A percentile compares a stretch with the other conserved stretches of the same genome.
These are phyloP conservation scores for Potamarius usumacintae DNA, from an alignment of 2,113 vertebrate genomes.

Conservation along the genomic window DNA sequence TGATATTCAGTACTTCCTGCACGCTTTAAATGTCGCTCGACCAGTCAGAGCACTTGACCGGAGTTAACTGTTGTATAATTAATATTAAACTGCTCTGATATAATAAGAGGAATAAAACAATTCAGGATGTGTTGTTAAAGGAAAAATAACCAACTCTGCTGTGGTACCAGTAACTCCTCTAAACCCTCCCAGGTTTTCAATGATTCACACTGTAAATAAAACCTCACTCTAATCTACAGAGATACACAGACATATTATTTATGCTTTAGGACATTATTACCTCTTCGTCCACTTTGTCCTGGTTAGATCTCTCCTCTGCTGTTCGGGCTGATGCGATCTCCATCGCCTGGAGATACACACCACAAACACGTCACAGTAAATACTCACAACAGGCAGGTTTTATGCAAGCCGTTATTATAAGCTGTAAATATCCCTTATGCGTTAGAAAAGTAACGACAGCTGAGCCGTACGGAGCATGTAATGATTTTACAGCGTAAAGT, in stretches of 20 bases:
- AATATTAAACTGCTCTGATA: too few relatives aligned
- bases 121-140: background rate
- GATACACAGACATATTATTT: background rate
- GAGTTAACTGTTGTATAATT: too few relatives aligned
- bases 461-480: background rate
- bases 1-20: too few relatives aligned
- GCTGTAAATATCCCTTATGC: background rate
- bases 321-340: slow-evolving; percentile 83
- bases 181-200: background rate
- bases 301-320: slow-evolving; percentile 83
- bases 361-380: background rate
- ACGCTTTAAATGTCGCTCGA: too few relatives aligned
- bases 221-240: background rate
- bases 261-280: slow-evolving; percentile 60
- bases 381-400: background rate
- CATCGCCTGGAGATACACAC: slow-evolving; percentile 80
- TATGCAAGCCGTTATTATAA: background rate
- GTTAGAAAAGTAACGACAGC: background rate
- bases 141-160: background rate
- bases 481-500: background rate
- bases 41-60: too few relatives aligned
- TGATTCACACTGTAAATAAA: background rate
- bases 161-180: background rate
- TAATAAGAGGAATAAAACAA: too few relatives aligned
- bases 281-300: slow-evolving; percentile 93